Evolutionary conservation across 1,140 invertebrate genomes (phyloP).

Genomic region (Stegodyphus mimosarum): DNA sequence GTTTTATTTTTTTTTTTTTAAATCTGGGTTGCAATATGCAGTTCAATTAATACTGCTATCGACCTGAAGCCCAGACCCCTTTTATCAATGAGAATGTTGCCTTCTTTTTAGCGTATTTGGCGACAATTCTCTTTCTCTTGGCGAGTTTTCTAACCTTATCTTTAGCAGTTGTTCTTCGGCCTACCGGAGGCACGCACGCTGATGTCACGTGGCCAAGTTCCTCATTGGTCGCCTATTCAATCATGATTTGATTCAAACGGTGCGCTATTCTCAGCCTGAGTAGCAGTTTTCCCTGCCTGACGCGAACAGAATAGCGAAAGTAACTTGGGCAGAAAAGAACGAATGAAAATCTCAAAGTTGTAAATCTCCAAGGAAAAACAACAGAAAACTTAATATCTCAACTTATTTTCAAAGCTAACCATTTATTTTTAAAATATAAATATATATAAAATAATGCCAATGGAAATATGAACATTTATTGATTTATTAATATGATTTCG

Average conservation of each 20-base stretch:
- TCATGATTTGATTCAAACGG: neutral
- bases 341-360: neutral
- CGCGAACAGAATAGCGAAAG: neutral
- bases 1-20: neutral
- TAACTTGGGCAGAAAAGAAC: neutral
- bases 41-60: neutral
- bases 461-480: neutral
- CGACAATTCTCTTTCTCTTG: neutral
- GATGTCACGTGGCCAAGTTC: neutral
- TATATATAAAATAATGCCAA: neutral
- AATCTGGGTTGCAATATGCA: neutral
- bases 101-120: neutral
- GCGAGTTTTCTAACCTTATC: conserved; percentile 1
- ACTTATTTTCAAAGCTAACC: neutral
- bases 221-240: neutral
- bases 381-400: neutral
- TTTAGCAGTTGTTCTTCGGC: conserved; percentile 1
- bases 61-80: neutral
- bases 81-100: neutral
- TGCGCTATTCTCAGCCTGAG: neutral
- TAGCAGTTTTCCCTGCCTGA: neutral
- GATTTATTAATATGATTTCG: neutral
- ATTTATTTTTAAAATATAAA: neutral
- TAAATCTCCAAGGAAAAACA: neutral
- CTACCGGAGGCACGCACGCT: neutral